Percentiles rank a stretch among this genome's conserved stretches.
These are phyloP conservation scores for Phaethon lepturus DNA, from an alignment of 2,113 vertebrate genomes.

Conservation along the genomic window DNA sequence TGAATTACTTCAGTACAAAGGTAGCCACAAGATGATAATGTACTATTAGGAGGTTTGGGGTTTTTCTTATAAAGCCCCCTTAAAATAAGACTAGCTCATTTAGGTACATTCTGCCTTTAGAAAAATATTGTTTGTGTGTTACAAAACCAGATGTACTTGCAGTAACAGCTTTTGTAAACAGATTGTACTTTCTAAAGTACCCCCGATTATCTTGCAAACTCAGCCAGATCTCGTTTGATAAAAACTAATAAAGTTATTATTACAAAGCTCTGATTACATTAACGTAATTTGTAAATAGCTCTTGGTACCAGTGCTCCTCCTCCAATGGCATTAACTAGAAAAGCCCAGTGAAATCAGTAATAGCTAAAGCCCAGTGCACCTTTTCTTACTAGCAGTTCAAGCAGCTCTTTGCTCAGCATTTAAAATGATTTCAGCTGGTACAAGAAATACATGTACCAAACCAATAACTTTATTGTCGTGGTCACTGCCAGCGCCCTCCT, in stretches of 20 bases:
- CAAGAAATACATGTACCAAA: rapidly evolving
- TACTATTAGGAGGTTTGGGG: not conserved
- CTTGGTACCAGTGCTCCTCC: not conserved
- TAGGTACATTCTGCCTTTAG: not conserved
- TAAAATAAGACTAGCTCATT: not conserved
- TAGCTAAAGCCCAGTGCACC: rapidly evolving
- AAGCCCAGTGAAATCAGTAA: not conserved
- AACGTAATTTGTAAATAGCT: not conserved
- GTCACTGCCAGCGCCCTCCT: not conserved
- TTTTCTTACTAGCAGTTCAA: not conserved
- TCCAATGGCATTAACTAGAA: not conserved
- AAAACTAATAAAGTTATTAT: not conserved
- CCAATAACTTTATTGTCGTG: not conserved
- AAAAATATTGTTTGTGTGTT: not conserved
- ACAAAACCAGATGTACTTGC: not conserved
- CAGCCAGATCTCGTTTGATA: not conserved
- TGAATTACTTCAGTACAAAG: not conserved
- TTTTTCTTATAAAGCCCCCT: not conserved
- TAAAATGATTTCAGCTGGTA: not conserved
- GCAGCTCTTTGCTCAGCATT: not conserved
- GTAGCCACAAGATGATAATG: not conserved
- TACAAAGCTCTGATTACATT: not conserved
- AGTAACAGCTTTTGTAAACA: not conserved
- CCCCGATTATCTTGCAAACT: not conserved
- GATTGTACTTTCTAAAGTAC: not conserved